phyloP scores from a whole-genome alignment of 1,140 invertebrate genomes.

The Probaryconus sp. region DNA sequence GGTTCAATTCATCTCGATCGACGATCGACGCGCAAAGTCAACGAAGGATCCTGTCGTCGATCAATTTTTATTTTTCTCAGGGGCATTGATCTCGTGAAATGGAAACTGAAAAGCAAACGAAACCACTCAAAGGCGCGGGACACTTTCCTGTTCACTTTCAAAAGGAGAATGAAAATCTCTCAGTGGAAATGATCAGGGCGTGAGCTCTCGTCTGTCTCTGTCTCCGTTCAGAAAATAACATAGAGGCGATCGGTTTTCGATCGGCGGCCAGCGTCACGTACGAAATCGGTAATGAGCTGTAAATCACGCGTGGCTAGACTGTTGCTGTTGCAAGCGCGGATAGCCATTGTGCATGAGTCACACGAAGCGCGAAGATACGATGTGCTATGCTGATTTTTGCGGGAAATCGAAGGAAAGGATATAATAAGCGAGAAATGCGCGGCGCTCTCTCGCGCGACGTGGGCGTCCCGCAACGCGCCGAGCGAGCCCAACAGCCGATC shows the following conservation, averaged over 20 bases:
- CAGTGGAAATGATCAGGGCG: too few relatives aligned
- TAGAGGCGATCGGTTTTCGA: constrained; percentile 30
- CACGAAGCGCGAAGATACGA: constrained; percentile 59
- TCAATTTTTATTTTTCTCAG: too few relatives aligned
- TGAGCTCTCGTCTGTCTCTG: too few relatives aligned
- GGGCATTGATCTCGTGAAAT: too few relatives aligned
- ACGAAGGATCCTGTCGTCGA: too few relatives aligned
- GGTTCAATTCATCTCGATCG: too few relatives aligned
- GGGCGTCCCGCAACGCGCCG: constrained; percentile 61
- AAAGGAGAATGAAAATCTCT: too few relatives aligned
- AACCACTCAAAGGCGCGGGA: too few relatives aligned
- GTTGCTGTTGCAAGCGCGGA: constrained; percentile 58
- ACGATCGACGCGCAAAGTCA: too few relatives aligned
- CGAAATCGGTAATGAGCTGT: constrained; percentile 78
- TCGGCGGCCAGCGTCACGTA: constrained; percentile 63
- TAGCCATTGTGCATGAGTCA: constrained; percentile 67
- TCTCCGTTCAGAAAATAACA: constrained; percentile 49
- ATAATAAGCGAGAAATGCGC: constrained; percentile 77
- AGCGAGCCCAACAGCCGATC: constrained; percentile 32
- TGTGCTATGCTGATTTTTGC: constrained; percentile 67
- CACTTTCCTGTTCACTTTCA: too few relatives aligned
- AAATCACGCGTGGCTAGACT: constrained; percentile 71
- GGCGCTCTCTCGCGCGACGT: constrained; percentile 63
- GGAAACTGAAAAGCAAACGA: too few relatives aligned
- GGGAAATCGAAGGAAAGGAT: constrained; percentile 75